Base-by-base conservation (phyloP, 1,140 invertebrate species). In the Laupala kohalensis region DNA sequence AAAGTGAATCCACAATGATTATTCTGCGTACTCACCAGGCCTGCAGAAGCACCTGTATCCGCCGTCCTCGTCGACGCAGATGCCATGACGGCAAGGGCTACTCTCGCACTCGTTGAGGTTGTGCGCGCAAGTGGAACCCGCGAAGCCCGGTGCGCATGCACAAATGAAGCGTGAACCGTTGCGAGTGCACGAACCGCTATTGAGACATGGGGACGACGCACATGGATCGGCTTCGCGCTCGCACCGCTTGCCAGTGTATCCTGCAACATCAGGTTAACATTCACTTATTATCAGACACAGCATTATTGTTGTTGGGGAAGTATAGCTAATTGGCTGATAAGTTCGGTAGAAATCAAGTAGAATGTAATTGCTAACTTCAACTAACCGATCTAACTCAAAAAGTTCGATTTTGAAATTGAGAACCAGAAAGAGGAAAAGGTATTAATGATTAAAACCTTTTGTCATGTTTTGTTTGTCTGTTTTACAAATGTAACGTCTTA, bases 21-120 rank as follows among this genome's bases (percentile, higher is more conserved):
- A n/a, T n/a, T n/a, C n/a, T n/a, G n/a, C n/a, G n/a, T n/a, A n/a
- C 73, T 64, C 66, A 81, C 80, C 80, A 74, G 81, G 80, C 73
- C 80, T 76, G 72, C 82, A 82, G 69, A 79, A 83, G 72, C 83
- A 84, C 25, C 78, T 74, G 74, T 78, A 84, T 15, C 79, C 81
- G 65, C 80, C 77, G 13, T 77, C 73, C 70, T 82, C 78, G 71
- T 82, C 81, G 5, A 83, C 78, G 72, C 83, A 84, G 23, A 82
- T 81, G 13, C 83, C 83, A 72, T 84, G 78, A 6, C 78, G 75
- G 73, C 83, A 84, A 9, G 82, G 82, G 25, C 78, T 78, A n/a
- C 79, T 79, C 4, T 77, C 74, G 72, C 83, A 84, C 62, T 80
- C 78, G 69, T 82, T 77, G 67, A 80, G 73, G 69, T 79, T 78